Evolutionary conservation across 2,113 vertebrate species (phyloP).

Genomic region (Cynoglossus semilaevis): DNA sequence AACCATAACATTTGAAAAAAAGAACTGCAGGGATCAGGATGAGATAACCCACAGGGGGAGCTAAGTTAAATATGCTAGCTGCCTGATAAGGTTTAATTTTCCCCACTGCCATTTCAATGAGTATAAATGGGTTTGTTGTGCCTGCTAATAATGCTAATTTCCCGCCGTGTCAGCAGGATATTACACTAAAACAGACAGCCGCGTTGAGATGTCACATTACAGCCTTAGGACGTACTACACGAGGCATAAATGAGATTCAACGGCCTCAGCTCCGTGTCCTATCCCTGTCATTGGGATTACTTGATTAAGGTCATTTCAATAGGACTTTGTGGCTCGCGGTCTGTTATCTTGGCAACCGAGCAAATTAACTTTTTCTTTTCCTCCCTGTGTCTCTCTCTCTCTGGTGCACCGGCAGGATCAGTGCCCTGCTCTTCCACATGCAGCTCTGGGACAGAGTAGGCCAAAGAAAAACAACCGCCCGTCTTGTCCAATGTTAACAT

Average conservation of each 20-base stretch:
- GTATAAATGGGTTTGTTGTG: slow-evolving; percentile 67
- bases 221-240: slow-evolving; percentile 55
- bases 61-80: slow-evolving; percentile 67
- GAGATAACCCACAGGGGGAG: slow-evolving; percentile 48
- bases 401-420: background rate
- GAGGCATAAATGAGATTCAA: slow-evolving; percentile 63
- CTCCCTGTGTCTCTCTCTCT: too few species aligned
- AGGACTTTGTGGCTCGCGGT: slow-evolving; percentile 61
- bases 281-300: slow-evolving; percentile 41
- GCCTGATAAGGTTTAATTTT: slow-evolving; percentile 64
- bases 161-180: slow-evolving; percentile 38
- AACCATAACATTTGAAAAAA: slow-evolving; percentile 34
- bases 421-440: slow-evolving; percentile 11
- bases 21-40: slow-evolving; percentile 32
- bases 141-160: slow-evolving; percentile 64
- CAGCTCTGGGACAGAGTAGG: slow-evolving; percentile 26
- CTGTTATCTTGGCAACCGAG: slow-evolving; percentile 51
- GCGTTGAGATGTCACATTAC: slow-evolving; percentile 49
- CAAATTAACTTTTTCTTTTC: slow-evolving; percentile 50
- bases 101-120: slow-evolving; percentile 54
- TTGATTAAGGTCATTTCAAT: slow-evolving; percentile 74
- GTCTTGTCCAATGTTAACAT: slow-evolving; percentile 19
- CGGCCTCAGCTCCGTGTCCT: slow-evolving; percentile 30
- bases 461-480: background rate
- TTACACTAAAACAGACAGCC: slow-evolving; percentile 60